Evolutionary conservation across 1,140 invertebrate genomes (phyloP), one percentile per base, ranked within the genome.

Genomic region (Drosophila nigrodunni): DNA sequence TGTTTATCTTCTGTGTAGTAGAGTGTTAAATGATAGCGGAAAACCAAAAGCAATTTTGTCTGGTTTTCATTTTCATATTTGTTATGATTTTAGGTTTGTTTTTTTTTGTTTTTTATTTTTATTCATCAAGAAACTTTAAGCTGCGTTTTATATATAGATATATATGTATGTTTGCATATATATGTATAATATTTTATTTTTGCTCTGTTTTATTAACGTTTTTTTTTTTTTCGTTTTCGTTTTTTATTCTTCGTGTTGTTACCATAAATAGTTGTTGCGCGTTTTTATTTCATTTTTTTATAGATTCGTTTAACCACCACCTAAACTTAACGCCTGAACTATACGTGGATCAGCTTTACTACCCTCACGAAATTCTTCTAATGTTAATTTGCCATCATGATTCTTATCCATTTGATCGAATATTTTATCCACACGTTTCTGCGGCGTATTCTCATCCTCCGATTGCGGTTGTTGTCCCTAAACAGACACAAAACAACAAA

Each of bases 351-450:
- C 98, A 47, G 98, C 98, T 93, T 99, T 99, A 92, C 98, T 99
- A 73, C 98, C 98, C 94, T 99, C 98, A 87, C 98, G 96, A 93
- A 99, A 99, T 93, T 99, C 98, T 89, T 99, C 98, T 75, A 99
- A 95, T 11, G 98, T 99, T 73, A 99, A 95, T 92, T 97, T 96
- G 92, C 99, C 98, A 93, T 99, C 98, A 93, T 98, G 97, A 92
- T 99, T 99, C 94, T 99, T 98, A 94, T 99, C 98, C 97, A 99
- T 98, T 92, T 98, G 97, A 93, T 98, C 97, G 93, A 99, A 99
- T 91, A 99, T 99, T 93, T 98, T 98, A 93, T 99, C 98, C 37
- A 99, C 98, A 90, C 98, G 95, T 88, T 98, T 98, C 92, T 98
- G 97, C 1, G 98, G 97, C 44, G 97, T 98, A 92, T 98, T 98